Base-by-base conservation (phyloP, 2,888 invertebrate species). In the Anoplius nigerrimus region DNA sequence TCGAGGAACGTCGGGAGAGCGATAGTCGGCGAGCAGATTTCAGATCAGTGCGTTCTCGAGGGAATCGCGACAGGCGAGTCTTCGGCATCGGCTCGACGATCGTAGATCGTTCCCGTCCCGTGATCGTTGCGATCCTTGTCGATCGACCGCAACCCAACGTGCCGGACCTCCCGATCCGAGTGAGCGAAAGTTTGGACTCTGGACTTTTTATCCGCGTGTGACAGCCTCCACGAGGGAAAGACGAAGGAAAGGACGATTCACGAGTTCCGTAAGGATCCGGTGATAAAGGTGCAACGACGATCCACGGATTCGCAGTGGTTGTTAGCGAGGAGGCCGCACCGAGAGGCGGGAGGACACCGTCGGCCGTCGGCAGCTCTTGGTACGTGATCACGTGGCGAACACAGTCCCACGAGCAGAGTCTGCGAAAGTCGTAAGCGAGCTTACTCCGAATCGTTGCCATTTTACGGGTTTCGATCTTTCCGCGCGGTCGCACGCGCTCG, bases 361-460 rank as follows among this genome's bases (percentile, higher is more conserved):
- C 86, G 86, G 83, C 86, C 87, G 87, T 81, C 87, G 87, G 86
- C 79, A 72, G 71, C 63, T 76, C 69, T 78, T 78, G 78, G 78
- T 78, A 69, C 3, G 78, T 74, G 34, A 34, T 34, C 34, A 34
- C 34, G 34, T 34, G 24, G 24, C 6, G 34, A n/a, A n/a, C n/a
- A n/a, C n/a, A n/a, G n/a, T n/a, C n/a, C n/a, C n/a, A 13, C 34
- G 34, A 34, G 11, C 34, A 6, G 8, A 34, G 1, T 34, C 34
- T 34, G 11, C 8, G 34, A 34, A 34, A 34, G 34, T 34, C 34
- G 34, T 34, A 34, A 34, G 34, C 34, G 34, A 34, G 34, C 11
- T 34, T 34, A 34, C 34, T 34, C 34, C 34, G 8, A 34, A 11
- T 34, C 34, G 34, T 34, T 13, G 8, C 34, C 11, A 11, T 34